Conservation (phyloP, 35 echinoderm and acorn worm species). For the Lytechinus pictus region DNA sequence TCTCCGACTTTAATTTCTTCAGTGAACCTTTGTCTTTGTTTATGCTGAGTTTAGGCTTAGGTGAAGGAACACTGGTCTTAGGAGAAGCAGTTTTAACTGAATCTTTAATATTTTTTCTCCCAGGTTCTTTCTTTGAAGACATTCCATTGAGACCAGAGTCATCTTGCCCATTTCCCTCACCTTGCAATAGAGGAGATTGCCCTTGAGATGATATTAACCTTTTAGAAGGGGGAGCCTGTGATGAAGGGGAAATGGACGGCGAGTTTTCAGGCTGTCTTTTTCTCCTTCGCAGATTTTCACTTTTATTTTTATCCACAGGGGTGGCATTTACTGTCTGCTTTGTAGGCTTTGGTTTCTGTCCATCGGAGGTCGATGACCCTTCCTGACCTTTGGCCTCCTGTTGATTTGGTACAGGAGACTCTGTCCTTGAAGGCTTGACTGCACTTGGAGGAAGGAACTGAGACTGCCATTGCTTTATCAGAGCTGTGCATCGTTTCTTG, state of each 20-base stretch:
- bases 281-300: conserved; percentile 39
- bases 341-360: conserved; percentile 34
- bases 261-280: conserved; percentile 5
- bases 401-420: conserved; percentile 32
- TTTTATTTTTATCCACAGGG: conserved; percentile 36
- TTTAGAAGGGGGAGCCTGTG: background rate
- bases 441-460: conserved; percentile 40
- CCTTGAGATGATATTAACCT: conserved; percentile 33
- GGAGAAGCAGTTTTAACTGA: conserved; percentile 18
- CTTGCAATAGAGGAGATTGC: background rate
- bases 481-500: conserved; percentile 57
- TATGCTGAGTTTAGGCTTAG: background rate
- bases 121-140: background rate
- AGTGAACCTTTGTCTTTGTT: conserved; percentile 38
- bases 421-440: background rate
- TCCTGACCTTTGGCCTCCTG: conserved; percentile 37
- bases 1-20: background rate
- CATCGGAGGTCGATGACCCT: conserved; percentile 27
- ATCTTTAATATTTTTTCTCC: background rate
- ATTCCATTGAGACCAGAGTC: conserved; percentile 39
- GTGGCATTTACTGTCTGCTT: conserved; percentile 26
- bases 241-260: background rate
- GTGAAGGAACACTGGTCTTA: background rate
- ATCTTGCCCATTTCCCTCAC: conserved; percentile 46
- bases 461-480: conserved; percentile 72